Evolutionary conservation across 2,888 invertebrate genomes (phyloP).

Genomic region (Orthonevra nobilis): DNA sequence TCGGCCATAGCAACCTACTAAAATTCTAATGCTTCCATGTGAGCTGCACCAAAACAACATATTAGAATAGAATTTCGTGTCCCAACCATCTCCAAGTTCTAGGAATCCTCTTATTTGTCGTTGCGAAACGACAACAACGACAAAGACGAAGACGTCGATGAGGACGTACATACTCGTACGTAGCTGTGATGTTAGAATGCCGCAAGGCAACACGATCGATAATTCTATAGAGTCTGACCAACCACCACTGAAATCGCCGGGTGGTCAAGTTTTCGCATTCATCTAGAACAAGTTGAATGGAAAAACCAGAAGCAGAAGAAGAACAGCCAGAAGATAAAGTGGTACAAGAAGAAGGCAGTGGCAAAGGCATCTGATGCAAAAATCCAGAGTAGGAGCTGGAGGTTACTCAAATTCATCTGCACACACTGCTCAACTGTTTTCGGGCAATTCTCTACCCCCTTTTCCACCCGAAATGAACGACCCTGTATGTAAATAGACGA

Average conservation of each 20-base stretch:
- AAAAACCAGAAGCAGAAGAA: constrained; percentile 69
- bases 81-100: constrained; percentile 60
- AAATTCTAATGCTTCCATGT: constrained; percentile 57
- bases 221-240: constrained; percentile 79
- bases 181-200: constrained; percentile 61
- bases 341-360: constrained; percentile 11
- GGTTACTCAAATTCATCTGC: constrained; percentile 63
- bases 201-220: constrained; percentile 79
- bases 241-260: constrained; percentile 65
- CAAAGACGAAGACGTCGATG: constrained; percentile 13
- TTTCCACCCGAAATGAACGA: not conserved
- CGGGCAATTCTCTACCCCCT: constrained; percentile 20
- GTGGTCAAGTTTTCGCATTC: constrained; percentile 72
- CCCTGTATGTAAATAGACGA: constrained; percentile 65
- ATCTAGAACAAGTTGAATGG: constrained; percentile 72
- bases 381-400: constrained; percentile 30
- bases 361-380: constrained; percentile 31
- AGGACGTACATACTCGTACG: no score
- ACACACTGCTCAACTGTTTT: constrained; percentile 47
- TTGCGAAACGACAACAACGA: constrained; percentile 31
- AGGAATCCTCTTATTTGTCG: constrained; percentile 66
- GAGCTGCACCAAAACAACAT: constrained; percentile 50
- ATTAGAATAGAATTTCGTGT: constrained; percentile 67
- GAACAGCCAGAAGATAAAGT: constrained; percentile 36
- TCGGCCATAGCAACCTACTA: constrained; percentile 41